Conservation (phyloP, 2,888 invertebrate species). For the Sceliomorpha sp. region DNA sequence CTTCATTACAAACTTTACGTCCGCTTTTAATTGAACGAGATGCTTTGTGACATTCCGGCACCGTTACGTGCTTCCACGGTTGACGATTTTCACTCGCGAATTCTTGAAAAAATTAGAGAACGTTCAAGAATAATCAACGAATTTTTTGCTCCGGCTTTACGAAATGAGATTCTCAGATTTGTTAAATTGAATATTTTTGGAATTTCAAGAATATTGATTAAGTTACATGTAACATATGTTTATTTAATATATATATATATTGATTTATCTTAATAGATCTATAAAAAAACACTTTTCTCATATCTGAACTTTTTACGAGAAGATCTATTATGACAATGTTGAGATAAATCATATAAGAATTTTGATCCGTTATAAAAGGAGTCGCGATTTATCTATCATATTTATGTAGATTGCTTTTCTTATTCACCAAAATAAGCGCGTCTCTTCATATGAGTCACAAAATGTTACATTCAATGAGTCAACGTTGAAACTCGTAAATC, state of each 20-base stretch:
- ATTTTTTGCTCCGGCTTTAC: too few relatives aligned
- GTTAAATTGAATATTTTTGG: too few relatives aligned
- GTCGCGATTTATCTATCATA: slow-evolving; percentile 1
- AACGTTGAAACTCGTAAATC: slow-evolving; percentile 43
- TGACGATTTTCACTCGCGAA: slow-evolving; percentile 8
- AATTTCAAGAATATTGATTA: too few relatives aligned
- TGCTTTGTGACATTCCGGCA: slow-evolving; percentile 30
- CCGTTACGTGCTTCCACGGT: slow-evolving; percentile 6
- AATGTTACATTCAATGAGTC: slow-evolving; percentile 37
- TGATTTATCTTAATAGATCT: too few relatives aligned
- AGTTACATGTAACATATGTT: too few relatives aligned
- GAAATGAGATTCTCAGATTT: too few relatives aligned
- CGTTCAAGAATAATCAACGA: too few relatives aligned
- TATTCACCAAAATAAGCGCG: slow-evolving; percentile 5
- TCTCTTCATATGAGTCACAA: slow-evolving; percentile 29
- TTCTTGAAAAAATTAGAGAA: slow-evolving; percentile 22
- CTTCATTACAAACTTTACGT: slow-evolving; percentile 20
- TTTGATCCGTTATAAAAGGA: slow-evolving; percentile 20
- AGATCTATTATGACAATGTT: too few relatives aligned
- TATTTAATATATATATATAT: too few relatives aligned
- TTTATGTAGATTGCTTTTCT: slow-evolving; percentile 18
- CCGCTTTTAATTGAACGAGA: slow-evolving; percentile 29
- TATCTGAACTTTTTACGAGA: too few relatives aligned
- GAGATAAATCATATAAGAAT: neutral
- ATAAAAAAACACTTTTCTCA: too few relatives aligned